Conservation (phyloP, 1,140 invertebrate genomes). For the Euglossa dilemma region DNA sequence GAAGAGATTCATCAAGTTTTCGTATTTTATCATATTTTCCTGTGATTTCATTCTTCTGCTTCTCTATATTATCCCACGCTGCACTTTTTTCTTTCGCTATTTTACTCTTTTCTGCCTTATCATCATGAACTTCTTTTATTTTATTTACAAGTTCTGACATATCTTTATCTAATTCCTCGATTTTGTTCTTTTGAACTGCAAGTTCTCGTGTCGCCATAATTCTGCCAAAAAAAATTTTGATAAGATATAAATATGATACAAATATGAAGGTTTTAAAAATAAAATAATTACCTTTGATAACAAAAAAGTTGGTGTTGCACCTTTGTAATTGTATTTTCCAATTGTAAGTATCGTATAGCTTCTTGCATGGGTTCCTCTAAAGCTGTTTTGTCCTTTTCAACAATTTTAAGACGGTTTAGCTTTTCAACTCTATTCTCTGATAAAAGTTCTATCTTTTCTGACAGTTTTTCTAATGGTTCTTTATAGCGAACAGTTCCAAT, state of each 20-base stretch:
- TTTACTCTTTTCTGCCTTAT: constrained; percentile 83
- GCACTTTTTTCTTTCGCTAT: constrained; percentile 85
- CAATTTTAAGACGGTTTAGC: constrained; percentile 93
- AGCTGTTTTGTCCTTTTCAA: constrained; percentile 94
- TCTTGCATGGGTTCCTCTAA: constrained; percentile 94
- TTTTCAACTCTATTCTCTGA: constrained; percentile 93
- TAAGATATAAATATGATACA: constrained; percentile 33
- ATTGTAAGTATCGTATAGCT: constrained; percentile 91
- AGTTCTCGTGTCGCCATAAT: constrained; percentile 78
- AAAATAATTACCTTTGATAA: constrained; percentile 81
- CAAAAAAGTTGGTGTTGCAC: constrained; percentile 76
- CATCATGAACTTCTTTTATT: constrained; percentile 82
- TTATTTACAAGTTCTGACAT: constrained; percentile 82
- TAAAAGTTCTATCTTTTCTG: constrained; percentile 89
- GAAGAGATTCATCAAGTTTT: constrained; percentile 85
- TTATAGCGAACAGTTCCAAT: constrained; percentile 96
- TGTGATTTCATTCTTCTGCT: constrained; percentile 77
- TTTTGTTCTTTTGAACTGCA: constrained; percentile 82
- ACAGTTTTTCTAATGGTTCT: constrained; percentile 92
- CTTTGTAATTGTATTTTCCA: constrained; percentile 89
- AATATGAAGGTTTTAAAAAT: constrained; percentile 9
- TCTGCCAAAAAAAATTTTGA: constrained; percentile 55
- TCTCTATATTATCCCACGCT: constrained; percentile 78
- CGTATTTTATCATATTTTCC: constrained; percentile 84
- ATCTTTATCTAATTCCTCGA: constrained; percentile 83